Evolutionary conservation across 1,140 invertebrate species (phyloP).

Genomic region (Panonychus citri): DNA sequence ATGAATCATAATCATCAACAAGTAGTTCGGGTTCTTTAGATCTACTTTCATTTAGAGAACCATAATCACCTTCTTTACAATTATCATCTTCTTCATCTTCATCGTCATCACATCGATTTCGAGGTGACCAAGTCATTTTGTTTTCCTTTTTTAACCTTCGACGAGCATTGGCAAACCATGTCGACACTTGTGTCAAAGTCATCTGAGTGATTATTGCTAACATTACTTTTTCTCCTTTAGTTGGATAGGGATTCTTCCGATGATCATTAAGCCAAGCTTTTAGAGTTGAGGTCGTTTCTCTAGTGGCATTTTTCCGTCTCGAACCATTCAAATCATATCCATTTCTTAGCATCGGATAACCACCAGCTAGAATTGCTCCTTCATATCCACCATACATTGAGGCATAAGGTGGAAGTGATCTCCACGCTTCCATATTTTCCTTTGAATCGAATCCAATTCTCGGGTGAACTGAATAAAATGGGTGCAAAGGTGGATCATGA

Average conservation of each 20-base stretch:
- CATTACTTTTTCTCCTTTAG: slow-evolving; percentile 35
- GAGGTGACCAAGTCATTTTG: slow-evolving; percentile 33
- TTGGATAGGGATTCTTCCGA: slow-evolving; percentile 52
- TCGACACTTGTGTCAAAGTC: slow-evolving; percentile 34
- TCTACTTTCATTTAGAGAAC: too few relatives aligned
- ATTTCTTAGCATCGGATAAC: slow-evolving; percentile 52
- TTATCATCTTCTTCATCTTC: slow-evolving; percentile 15
- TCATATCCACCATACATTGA: slow-evolving; percentile 68
- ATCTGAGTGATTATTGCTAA: slow-evolving; percentile 34
- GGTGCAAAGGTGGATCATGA: too few relatives aligned
- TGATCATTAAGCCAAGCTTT: slow-evolving; percentile 77
- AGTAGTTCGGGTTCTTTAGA: too few relatives aligned
- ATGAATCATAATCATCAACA: too few relatives aligned
- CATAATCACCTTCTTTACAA: too few relatives aligned
- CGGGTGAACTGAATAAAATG: not conserved
- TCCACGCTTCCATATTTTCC: slow-evolving; percentile 47
- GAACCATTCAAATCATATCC: slow-evolving; percentile 73
- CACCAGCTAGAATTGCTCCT: slow-evolving; percentile 44
- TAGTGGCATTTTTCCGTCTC: slow-evolving; percentile 77
- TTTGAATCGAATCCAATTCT: slow-evolving; percentile 51
- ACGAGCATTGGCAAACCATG: slow-evolving; percentile 36
- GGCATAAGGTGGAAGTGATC: slow-evolving; percentile 33
- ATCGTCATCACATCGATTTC: slow-evolving; percentile 26
- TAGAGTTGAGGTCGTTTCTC: slow-evolving; percentile 84
- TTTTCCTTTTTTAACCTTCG: slow-evolving; percentile 34